Evolutionary conservation across 53 echinoderm and acorn worm genomes (phyloP), one percentile per base, ranked within the genome.

Genomic region (Hippasteria phrygiana): DNA sequence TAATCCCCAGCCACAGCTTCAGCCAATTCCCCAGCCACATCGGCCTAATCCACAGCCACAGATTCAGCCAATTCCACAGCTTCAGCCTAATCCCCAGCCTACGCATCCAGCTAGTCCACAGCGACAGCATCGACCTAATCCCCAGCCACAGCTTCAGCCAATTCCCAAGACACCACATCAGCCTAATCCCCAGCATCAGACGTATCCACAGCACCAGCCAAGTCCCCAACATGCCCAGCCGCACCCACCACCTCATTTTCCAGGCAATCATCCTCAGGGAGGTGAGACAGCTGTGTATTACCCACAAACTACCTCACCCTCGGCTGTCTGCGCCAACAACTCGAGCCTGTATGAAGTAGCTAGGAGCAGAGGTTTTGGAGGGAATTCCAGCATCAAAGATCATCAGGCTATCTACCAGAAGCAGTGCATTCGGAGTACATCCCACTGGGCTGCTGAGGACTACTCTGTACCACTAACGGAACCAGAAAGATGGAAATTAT

Each of bases 281-380:
- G 50, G 35, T 53, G 51, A 35, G 2, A 22, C 34, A 35, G 70
- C 70, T 10, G 37, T 16, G 50, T 85, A 70, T 71, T 85, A 71
- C 69, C 37, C 79, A 79, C 85, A 70, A 34, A 46, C 47, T 14
- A 35, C 51, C 22, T 85, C 85, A 1, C 69, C 85, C 29, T 31
- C 35, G 28, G 51, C 51, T 9, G 5, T 71, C 24, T 85, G 71
- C 51, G 37, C 70, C 24, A 18, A 24, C 20, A 47, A 51, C 48
- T 22, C 85, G 1, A 83, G 17, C 32, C 34, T 46, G 48, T 32
- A 62, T 4, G 75, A 48, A 31, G 47, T 50, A 3, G 14, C 55
- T 4, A 48, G 48, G 1, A 43, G 42, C 83, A 31, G 17, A 64
- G 47, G 85, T 27, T 85, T 85, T 71, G 85, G 85, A 12, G 85